phyloP scores from a whole-genome alignment of 2,113 vertebrate species.

The Xiphorhynchus elegans region DNA sequence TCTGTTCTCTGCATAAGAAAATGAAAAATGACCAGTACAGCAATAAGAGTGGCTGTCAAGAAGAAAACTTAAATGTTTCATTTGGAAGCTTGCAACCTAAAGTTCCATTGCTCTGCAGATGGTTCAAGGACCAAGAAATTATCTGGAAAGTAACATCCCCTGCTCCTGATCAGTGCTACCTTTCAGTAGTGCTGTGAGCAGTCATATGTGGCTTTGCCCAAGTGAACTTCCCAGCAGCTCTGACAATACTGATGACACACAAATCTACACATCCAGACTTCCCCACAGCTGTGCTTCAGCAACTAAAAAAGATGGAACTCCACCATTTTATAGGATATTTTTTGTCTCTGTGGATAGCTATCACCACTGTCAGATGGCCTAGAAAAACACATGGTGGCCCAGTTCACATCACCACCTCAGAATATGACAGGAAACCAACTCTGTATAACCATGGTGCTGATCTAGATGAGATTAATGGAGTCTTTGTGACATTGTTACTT shows the following conservation, averaged over 20 bases:
- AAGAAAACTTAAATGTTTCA: not conserved
- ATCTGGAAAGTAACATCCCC: not conserved
- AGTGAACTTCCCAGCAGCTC: not conserved
- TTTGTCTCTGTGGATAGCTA: not conserved
- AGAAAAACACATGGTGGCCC: not conserved
- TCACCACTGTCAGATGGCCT: not conserved
- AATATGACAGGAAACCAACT: not conserved
- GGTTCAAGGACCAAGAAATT: not conserved
- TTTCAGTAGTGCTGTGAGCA: not conserved
- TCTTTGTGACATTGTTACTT: not conserved
- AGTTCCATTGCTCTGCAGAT: not conserved
- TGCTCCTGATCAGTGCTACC: not conserved
- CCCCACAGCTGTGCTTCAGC: not conserved
- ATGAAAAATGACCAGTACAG: not conserved
- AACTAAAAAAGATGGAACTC: not conserved
- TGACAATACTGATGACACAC: not conserved
- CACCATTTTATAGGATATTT: not conserved
- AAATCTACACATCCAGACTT: not conserved
- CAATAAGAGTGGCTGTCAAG: not conserved
- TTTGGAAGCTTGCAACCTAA: not conserved
- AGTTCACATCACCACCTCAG: not conserved
- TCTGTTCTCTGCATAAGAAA: not conserved
- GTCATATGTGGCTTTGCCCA: not conserved
- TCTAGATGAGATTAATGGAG: conserved; percentile 9
- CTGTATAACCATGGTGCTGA: not conserved